These are phyloP conservation scores for Parnassius apollo DNA, from an alignment of 2,888 invertebrate species.

Conservation along the genomic window DNA sequence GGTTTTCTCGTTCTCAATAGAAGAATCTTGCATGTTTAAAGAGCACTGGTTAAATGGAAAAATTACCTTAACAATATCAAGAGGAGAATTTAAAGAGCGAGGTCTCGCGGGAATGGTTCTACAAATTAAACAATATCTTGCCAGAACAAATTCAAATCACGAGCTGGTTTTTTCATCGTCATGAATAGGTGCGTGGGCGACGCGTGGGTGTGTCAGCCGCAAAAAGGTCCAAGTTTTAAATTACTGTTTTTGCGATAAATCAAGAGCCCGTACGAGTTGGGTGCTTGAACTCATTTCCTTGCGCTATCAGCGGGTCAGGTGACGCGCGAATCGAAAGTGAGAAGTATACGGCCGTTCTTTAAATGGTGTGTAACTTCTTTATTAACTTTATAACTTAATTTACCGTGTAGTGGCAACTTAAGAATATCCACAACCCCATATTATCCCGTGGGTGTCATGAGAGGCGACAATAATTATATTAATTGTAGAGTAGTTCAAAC, in stretches of 20 bases:
- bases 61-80: conserved; percentile 9
- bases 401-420: too few species aligned
- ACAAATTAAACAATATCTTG: conserved; percentile 34
- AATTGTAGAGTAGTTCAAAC: too few species aligned
- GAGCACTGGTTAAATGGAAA: neutral
- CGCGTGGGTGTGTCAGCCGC: conserved; percentile 36
- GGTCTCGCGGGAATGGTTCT: conserved; percentile 5
- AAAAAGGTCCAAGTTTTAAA: conserved; percentile 40
- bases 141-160: conserved; percentile 35
- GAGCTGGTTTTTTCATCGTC: conserved; percentile 34
- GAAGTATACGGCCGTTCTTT: neutral
- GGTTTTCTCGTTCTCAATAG: too few species aligned
- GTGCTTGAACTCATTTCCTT: conserved; percentile 17
- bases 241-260: conserved; percentile 42
- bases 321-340: conserved; percentile 21
- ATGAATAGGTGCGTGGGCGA: conserved; percentile 34
- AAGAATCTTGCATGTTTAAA: too few species aligned
- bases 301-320: conserved; percentile 13
- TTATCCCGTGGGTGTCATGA: too few species aligned
- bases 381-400: too few species aligned
- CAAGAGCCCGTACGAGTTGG: conserved; percentile 28
- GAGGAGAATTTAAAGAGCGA: conserved; percentile 1
- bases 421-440: too few species aligned
- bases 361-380: neutral
- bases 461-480: too few species aligned